Base-by-base conservation (phyloP, 2,888 invertebrate species). In the Phaedon cochleariae region DNA sequence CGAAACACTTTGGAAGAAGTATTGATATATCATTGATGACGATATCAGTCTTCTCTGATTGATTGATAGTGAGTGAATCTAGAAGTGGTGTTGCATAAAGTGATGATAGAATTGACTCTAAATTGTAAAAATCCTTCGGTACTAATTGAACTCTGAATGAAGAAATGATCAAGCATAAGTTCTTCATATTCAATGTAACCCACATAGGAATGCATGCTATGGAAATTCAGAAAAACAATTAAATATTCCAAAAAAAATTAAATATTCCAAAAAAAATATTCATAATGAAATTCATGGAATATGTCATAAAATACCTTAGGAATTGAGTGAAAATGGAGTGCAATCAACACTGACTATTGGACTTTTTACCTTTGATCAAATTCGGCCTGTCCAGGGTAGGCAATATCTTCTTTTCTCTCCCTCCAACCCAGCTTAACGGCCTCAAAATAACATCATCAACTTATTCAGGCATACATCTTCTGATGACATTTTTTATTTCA, bases 401-500 rank as follows among this genome's bases (percentile, higher is more conserved):
- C 18, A 54, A 54, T 54, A 2, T 54, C 34, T 54, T 54, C 31
- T 54, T 54, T 54, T 17, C 54, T 54, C 29, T 54, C 29, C 54
- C 54, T 54, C 51, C 51, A 51, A 51, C 51, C 29, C 52, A 52
- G 22, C 52, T 52, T 3, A 26, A 26, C 26, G 3, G 41, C 41
- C 41, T 41, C 41, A 41, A 41, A 41, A 41, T 41, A 41, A 5
- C 26, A 26, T 41, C 41, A 41, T 41, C 41, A 41, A 41, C 41
- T 41, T 5, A 41, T 10, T 41, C 31, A 54, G 54, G 31, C 54
- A 54, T 54, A 54, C 54, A 34, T 54, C 54, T 54, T 54, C 29
- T 54, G 54, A 54, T 54, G 37, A 54, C 17, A 54, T 54, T 31
- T 29, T 54, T 54, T 54, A 54, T 34, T 31, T 54, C 54, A 20